Conservation (phyloP, 2,113 vertebrate species). For the Dasyprocta punctata region DNA sequence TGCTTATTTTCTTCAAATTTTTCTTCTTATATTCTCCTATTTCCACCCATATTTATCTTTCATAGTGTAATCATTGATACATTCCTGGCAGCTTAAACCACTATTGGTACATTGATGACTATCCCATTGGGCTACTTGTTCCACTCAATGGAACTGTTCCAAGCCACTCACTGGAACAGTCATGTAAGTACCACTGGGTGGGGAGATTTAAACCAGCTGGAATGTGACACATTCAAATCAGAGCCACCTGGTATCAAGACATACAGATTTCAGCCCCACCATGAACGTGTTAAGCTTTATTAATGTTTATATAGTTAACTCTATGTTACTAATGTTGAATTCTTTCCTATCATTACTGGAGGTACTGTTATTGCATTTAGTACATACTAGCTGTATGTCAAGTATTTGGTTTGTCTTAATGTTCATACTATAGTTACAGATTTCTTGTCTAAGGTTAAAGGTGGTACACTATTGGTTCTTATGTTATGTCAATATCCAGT, state of each 20-base stretch:
- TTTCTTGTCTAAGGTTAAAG: background rate
- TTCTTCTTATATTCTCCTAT: background rate
- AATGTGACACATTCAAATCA: background rate
- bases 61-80: background rate
- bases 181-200: background rate
- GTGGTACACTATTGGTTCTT: background rate
- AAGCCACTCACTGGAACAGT: background rate
- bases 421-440: background rate
- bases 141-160: background rate
- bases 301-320: background rate
- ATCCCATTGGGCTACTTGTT: background rate
- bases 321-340: background rate
- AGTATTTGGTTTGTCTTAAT: background rate
- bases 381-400: background rate
- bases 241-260: background rate
- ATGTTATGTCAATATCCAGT: background rate
- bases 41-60: background rate
- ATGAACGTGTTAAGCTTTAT: background rate
- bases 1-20: background rate
- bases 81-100: background rate
- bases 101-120: background rate
- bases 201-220: background rate
- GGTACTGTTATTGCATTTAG: background rate
- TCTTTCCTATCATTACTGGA: background rate
- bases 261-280: background rate